These are phyloP conservation scores for Agriotes lineatus DNA, from an alignment of 2,888 invertebrate genomes.

Conservation along the genomic window DNA sequence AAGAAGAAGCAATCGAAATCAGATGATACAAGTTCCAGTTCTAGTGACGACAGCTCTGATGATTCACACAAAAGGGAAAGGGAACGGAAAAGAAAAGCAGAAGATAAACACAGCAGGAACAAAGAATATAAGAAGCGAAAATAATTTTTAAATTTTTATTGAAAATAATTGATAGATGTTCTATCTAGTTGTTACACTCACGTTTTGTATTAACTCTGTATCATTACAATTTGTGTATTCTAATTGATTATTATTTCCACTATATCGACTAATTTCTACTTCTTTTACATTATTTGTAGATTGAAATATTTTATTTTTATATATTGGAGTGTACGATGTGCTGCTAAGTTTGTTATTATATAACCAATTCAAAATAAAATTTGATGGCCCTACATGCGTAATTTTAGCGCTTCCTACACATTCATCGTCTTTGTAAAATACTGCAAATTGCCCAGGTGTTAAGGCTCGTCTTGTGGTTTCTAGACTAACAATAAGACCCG, in stretches of 20 bases:
- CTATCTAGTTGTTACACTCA: background rate
- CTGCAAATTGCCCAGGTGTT: slow-evolving; percentile 91
- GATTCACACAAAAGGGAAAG: slow-evolving; percentile 36
- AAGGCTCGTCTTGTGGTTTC: slow-evolving; percentile 78
- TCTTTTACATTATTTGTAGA: background rate
- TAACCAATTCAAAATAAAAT: slow-evolving; percentile 56
- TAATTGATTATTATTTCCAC: background rate
- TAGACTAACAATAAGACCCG: slow-evolving; percentile 71
- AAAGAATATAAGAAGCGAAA: slow-evolving; percentile 7
- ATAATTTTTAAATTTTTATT: slow-evolving; percentile 3
- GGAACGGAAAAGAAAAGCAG: slow-evolving; percentile 22
- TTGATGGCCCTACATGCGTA: slow-evolving; percentile 55
- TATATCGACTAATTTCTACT: background rate
- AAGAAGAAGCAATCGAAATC: slow-evolving; percentile 44
- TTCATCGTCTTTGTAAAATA: slow-evolving; percentile 81
- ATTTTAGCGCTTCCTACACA: slow-evolving; percentile 92
- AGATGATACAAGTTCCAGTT: slow-evolving; percentile 31
- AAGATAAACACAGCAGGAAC: slow-evolving; percentile 20
- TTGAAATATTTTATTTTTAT: background rate
- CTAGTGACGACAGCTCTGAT: slow-evolving; percentile 17
- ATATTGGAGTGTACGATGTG: background rate
- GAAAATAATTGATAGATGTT: background rate
- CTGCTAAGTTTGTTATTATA: background rate
- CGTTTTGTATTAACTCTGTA: background rate
- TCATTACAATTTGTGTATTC: background rate